Percentiles rank a stretch among this genome's conserved stretches.
phyloP scores from a whole-genome alignment of 2,113 vertebrate genomes.

The Cyanocitta stelleri region DNA sequence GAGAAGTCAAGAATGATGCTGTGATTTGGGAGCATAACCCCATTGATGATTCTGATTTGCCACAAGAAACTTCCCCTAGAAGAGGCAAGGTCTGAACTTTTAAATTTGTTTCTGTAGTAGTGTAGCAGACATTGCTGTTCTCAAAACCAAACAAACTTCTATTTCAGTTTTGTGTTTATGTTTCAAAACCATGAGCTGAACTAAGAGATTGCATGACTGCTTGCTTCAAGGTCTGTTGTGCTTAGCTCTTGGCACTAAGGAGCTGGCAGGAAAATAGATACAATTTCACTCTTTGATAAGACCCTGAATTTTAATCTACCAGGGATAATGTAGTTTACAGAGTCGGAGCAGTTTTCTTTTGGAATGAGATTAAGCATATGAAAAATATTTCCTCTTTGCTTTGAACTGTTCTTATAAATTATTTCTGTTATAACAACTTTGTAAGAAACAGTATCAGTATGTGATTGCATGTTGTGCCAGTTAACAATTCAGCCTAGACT shows the following conservation, averaged over 20 bases:
- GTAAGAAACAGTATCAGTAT: neutral
- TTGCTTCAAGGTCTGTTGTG: neutral
- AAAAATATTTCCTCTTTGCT: neutral
- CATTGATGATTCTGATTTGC: conserved; percentile 50
- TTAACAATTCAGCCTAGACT: neutral
- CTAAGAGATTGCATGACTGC: neutral
- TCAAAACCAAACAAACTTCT: neutral
- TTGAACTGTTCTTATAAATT: neutral
- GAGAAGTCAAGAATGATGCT: conserved; percentile 67
- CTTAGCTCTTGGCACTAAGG: neutral
- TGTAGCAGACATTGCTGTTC: neutral
- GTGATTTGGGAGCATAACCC: conserved; percentile 78
- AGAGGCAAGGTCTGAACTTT: conserved; percentile 77
- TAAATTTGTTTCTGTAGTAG: neutral
- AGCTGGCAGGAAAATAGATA: neutral
- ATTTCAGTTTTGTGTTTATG: neutral
- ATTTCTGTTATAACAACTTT: neutral
- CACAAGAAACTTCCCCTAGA: conserved; percentile 52
- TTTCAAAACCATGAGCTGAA: neutral
- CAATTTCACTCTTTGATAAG: neutral
- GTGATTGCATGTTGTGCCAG: neutral
- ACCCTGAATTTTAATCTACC: neutral
- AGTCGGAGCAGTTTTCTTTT: neutral
- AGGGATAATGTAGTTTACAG: neutral
- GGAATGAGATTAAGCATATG: neutral